phyloP scores from a whole-genome alignment of 2,113 vertebrate genomes.

The Nesogale talazaci region DNA sequence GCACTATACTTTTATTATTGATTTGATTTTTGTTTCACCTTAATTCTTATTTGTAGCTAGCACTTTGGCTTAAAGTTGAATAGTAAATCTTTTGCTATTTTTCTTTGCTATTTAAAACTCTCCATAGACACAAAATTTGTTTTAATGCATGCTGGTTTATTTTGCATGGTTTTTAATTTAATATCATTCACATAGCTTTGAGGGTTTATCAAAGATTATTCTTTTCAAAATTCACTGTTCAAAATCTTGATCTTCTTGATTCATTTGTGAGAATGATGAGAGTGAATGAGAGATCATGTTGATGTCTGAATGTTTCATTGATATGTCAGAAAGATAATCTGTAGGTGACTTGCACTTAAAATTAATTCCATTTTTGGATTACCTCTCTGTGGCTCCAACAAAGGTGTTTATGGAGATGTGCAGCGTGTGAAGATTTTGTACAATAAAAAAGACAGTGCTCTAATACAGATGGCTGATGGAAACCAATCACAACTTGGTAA shows the following conservation, averaged over 20 bases:
- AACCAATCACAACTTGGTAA: constrained; percentile 98
- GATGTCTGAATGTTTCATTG: constrained; percentile 91
- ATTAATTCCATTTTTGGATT: constrained; percentile 89
- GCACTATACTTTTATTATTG: constrained; percentile 95
- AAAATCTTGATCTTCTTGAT: constrained; percentile 92
- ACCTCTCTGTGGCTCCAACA: constrained; percentile 89
- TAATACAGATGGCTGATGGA: constrained; percentile 98
- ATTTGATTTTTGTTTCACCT: constrained; percentile 91
- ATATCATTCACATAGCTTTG: constrained; percentile 93
- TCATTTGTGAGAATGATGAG: constrained; percentile 91
- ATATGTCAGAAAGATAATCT: constrained; percentile 85
- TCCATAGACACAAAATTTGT: constrained; percentile 91
- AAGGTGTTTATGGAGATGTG: constrained; percentile 99
- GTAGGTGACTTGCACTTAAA: constrained; percentile 86
- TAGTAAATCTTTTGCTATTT: constrained; percentile 93
- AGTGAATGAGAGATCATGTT: constrained; percentile 88
- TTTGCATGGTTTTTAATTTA: constrained; percentile 95
- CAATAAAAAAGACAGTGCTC: constrained; percentile 99
- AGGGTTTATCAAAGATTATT: constrained; percentile 94
- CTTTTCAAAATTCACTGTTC: constrained; percentile 93
- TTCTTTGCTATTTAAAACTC: constrained; percentile 89
- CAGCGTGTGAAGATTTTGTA: constrained; percentile 99
- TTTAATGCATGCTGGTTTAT: constrained; percentile 94
- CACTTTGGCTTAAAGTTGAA: constrained; percentile 99
- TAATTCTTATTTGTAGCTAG: constrained; percentile 99